Evolutionary conservation across 2,797 vertebrate species (phyloP).

Genomic region (Parauchenoglanis punctatus): DNA sequence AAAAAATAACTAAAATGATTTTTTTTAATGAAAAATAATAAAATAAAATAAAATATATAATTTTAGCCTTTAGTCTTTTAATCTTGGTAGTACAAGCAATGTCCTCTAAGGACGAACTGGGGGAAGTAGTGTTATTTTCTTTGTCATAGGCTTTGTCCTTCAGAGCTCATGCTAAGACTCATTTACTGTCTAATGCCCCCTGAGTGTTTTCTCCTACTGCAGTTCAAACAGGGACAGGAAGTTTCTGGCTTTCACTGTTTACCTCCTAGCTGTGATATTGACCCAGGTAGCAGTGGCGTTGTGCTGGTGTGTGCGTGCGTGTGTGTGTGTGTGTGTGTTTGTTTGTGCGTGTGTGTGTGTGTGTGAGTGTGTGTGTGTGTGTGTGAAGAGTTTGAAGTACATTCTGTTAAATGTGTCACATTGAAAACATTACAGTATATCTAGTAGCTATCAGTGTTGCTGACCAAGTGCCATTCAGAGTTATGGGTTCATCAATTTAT

Average conservation of each 20-base stretch:
- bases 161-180: not conserved
- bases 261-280: constrained; percentile 4
- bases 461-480: not conserved
- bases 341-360: not conserved
- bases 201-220: not conserved
- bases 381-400: not conserved
- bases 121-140: not conserved
- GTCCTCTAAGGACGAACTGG: not conserved
- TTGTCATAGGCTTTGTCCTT: not conserved
- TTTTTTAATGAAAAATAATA: too few relatives aligned
- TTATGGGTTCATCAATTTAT: too few relatives aligned
- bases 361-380: not conserved
- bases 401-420: not conserved
- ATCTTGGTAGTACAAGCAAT: not conserved
- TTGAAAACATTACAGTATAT: not conserved
- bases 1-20: too few relatives aligned
- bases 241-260: constrained; percentile 3
- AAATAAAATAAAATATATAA: too few relatives aligned
- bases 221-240: not conserved
- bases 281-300: not conserved
- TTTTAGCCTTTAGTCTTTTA: too few relatives aligned
- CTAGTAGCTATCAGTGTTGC: not conserved
- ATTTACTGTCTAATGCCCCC: constrained; percentile 1
- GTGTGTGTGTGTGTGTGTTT: constrained; percentile 7
- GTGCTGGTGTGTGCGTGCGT: too few relatives aligned